Percentiles rank a stretch among this genome's conserved stretches.
These are phyloP conservation scores for Scolopax rusticola DNA, from an alignment of 2,797 vertebrate species.

Conservation along the genomic window DNA sequence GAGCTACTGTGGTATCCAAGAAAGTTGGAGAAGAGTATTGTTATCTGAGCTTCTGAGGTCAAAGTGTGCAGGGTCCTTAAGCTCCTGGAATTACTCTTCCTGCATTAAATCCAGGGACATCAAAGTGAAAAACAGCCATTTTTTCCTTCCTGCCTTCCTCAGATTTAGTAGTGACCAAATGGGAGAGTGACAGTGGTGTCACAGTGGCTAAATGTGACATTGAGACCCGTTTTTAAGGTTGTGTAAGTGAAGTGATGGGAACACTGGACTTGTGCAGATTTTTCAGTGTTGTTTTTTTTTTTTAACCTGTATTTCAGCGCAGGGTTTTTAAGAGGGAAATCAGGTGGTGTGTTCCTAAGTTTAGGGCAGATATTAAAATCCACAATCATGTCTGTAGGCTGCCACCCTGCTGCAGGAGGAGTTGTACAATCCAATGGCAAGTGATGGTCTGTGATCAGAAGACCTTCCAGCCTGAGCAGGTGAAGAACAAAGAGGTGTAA, in stretches of 20 bases:
- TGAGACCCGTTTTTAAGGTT: not conserved
- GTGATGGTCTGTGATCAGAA: not conserved
- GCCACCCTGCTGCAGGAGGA: fast-evolving
- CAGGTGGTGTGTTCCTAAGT: not conserved
- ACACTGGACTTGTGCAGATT: not conserved
- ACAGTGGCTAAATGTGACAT: not conserved
- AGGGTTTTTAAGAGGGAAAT: not conserved
- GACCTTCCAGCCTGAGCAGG: not conserved
- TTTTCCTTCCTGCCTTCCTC: not conserved
- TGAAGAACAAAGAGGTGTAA: not conserved
- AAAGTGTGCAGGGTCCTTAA: not conserved
- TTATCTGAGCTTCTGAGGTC: not conserved
- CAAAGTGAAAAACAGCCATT: fast-evolving
- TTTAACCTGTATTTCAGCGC: not conserved
- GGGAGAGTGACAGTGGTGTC: not conserved
- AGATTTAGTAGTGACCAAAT: not conserved
- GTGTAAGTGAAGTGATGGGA: not conserved
- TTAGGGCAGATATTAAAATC: not conserved
- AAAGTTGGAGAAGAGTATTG: not conserved
- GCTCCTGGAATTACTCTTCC: not conserved
- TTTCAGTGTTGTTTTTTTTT: not conserved
- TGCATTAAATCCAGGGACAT: not conserved
- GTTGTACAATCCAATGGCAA: not conserved
- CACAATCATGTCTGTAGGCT: not conserved
- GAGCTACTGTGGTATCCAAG: not conserved